Conservation (phyloP, 2,797 vertebrate species). For the Falco columbarius region DNA sequence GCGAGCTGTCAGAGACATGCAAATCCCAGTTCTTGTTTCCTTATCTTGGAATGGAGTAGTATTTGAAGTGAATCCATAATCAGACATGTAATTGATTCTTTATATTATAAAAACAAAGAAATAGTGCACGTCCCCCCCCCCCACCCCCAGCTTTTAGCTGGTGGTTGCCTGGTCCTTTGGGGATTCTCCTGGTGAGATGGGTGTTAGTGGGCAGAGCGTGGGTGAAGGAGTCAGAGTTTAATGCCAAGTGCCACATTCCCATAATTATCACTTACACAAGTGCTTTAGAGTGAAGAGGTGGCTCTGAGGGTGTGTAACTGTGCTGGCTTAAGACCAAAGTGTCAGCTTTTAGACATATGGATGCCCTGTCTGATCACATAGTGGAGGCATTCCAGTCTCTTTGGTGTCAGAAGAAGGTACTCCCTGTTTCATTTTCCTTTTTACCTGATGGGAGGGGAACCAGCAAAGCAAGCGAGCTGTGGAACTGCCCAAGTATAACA, state of each 20-base stretch:
- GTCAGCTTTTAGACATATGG: not conserved
- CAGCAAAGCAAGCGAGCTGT: not conserved
- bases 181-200: not conserved
- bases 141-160: not conserved
- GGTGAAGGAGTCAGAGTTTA: not conserved
- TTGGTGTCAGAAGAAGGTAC: too few relatives aligned
- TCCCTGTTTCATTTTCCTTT: not conserved
- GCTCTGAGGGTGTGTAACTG: not conserved
- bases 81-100: not conserved
- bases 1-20: not conserved
- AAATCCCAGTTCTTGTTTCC: not conserved
- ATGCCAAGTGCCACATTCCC: not conserved
- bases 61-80: not conserved
- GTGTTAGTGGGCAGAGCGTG: not conserved
- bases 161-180: not conserved
- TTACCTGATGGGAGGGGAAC: not conserved
- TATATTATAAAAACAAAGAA: not conserved
- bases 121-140: too few relatives aligned
- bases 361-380: rapidly evolving
- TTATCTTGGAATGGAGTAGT: not conserved
- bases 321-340: not conserved
- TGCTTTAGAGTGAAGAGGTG: not conserved
- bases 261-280: not conserved
- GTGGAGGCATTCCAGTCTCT: not conserved
- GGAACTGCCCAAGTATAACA: rapidly evolving